Conservation (phyloP, 2,797 vertebrate species). For the Rhinichthys osculus region DNA sequence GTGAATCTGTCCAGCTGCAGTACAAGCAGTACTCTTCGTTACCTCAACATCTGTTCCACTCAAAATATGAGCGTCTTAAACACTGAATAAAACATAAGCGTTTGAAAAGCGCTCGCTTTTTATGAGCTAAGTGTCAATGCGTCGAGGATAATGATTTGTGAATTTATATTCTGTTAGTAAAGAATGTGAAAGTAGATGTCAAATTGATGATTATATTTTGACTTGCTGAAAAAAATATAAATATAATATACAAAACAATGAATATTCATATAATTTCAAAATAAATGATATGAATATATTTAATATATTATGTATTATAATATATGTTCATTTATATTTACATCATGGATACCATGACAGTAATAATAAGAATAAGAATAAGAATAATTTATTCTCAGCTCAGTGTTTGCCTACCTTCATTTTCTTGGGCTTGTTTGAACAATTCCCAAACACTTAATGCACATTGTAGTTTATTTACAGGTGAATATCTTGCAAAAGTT, state of each 20-base stretch:
- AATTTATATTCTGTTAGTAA: neutral
- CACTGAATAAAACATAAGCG: slow-evolving; percentile 21
- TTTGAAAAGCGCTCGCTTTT: neutral
- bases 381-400: neutral
- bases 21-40: neutral
- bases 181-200: neutral
- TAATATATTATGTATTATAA: neutral
- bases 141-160: neutral
- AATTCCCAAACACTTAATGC: neutral
- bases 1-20: neutral
- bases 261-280: neutral
- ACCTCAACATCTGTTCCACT: slow-evolving; percentile 14
- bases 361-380: too few species aligned
- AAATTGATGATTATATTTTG: neutral
- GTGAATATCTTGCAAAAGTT: too few species aligned
- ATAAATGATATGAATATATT: neutral
- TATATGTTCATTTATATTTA: neutral
- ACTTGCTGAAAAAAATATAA: too few species aligned
- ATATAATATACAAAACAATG: neutral
- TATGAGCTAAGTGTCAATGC: neutral
- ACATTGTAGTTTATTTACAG: neutral
- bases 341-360: neutral
- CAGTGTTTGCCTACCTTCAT: neutral
- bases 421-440: neutral
- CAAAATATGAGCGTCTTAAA: neutral